These are phyloP conservation scores for Ornithoptera priamus DNA, from an alignment of 2,888 invertebrate genomes.

Conservation along the genomic window DNA sequence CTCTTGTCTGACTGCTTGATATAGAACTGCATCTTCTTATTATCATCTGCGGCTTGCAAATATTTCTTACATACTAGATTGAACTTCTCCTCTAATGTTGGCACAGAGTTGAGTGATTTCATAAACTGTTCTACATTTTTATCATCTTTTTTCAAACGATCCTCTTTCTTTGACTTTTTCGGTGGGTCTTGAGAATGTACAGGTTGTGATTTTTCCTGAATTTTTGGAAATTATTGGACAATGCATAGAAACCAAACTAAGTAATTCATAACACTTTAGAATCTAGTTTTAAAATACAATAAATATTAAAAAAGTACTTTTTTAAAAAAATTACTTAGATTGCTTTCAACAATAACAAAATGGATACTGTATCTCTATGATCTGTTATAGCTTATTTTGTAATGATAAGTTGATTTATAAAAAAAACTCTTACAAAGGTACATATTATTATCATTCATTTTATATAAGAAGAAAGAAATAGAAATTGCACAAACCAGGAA, in stretches of 20 bases:
- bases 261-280: no score
- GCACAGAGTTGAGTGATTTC: conserved; percentile 78
- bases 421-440: no score
- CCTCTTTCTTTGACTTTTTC: conserved; percentile 69
- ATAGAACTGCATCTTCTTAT: conserved; percentile 79
- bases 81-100: conserved; percentile 84
- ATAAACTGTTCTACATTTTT: conserved; percentile 84
- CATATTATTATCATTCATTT: no score
- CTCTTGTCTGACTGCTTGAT: conserved; percentile 82
- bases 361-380: no score
- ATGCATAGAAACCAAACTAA: not conserved
- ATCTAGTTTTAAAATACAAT: no score
- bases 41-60: conserved; percentile 87
- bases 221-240: not conserved
- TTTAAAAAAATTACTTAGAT: no score
- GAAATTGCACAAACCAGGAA: no score
- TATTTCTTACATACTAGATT: conserved; percentile 87
- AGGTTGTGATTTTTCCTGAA: conserved; percentile 50
- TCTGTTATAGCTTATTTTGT: no score
- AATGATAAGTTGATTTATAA: no score
- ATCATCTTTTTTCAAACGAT: conserved; percentile 74
- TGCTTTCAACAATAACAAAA: no score
- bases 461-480: no score
- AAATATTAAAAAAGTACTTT: no score
- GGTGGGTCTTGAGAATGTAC: conserved; percentile 44